phyloP scores from a whole-genome alignment of 2,797 vertebrate genomes.

The Orestias chungarensis region DNA sequence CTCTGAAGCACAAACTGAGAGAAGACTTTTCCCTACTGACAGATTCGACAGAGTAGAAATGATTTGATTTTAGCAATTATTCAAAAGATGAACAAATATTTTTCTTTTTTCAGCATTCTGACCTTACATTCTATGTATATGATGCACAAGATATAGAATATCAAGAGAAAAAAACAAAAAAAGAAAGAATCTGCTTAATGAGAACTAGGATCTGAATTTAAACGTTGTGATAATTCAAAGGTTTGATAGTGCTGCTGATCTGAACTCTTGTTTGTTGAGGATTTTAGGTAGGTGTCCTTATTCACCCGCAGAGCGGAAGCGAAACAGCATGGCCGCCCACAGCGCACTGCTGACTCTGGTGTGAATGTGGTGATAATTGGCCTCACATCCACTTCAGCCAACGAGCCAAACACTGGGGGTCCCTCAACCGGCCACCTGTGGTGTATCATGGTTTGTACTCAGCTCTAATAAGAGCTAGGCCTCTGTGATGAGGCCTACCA shows the following conservation, averaged over 20 bases:
- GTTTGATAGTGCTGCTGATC: neutral
- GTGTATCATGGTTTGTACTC: slow-evolving; percentile 61
- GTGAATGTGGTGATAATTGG: slow-evolving; percentile 57
- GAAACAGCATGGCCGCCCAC: slow-evolving; percentile 33
- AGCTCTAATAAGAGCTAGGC: slow-evolving; percentile 62
- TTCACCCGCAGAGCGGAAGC: slow-evolving; percentile 26
- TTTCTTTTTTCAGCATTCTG: neutral
- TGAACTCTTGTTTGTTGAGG: neutral
- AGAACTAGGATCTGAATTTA: neutral
- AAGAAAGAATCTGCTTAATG: neutral
- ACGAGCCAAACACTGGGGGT: slow-evolving; percentile 48
- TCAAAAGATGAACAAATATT: neutral
- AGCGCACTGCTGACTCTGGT: slow-evolving; percentile 13
- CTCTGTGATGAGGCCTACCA: slow-evolving; percentile 50
- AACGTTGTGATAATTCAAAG: neutral
- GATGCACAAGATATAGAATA: neutral
- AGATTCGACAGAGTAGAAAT: neutral
- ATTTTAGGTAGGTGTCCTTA: slow-evolving; percentile 23
- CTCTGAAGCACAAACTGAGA: neutral
- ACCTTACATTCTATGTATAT: too few species aligned
- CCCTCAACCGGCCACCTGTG: slow-evolving; percentile 55
- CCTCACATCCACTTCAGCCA: slow-evolving; percentile 50
- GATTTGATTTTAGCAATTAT: neutral
- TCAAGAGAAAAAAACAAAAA: neutral
- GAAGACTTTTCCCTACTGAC: neutral